A percentile compares a stretch with the other conserved stretches of the same genome.
phyloP scores from a whole-genome alignment of 2,888 invertebrate genomes.

The Rhamnusium bicolor region DNA sequence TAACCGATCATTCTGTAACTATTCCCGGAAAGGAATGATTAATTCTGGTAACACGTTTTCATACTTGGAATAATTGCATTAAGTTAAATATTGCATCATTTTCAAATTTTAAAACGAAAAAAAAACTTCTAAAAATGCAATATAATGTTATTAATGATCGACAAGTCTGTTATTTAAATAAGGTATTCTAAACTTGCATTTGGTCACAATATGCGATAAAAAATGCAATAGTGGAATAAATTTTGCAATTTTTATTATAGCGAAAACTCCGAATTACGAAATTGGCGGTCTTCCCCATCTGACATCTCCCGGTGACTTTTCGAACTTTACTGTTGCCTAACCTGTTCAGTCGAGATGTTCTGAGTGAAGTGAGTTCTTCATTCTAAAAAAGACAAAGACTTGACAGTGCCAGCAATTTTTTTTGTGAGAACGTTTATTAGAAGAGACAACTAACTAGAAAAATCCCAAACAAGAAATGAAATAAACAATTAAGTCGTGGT shows the following conservation, averaged over 20 bases:
- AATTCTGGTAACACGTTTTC: constrained; percentile 12
- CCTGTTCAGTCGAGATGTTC: constrained; percentile 28
- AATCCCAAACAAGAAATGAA: not conserved
- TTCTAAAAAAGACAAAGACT: constrained; percentile 35
- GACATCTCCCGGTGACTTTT: constrained; percentile 29
- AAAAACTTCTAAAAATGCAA: not conserved
- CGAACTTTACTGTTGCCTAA: constrained; percentile 20
- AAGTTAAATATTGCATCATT: constrained; percentile 12
- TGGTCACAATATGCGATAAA: not conserved
- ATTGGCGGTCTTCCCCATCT: constrained; percentile 13
- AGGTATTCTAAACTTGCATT: not conserved
- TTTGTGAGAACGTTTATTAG: constrained; percentile 19
- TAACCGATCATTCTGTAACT: not conserved
- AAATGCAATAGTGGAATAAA: not conserved
- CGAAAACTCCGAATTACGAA: constrained; percentile 7
- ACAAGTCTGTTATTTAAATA: not conserved
- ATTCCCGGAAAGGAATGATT: constrained; percentile 16
- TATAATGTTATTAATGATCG: not conserved
- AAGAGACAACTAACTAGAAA: not conserved
- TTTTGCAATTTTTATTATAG: not conserved
- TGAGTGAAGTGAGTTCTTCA: constrained; percentile 30
- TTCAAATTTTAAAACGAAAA: not conserved
- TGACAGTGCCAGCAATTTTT: constrained; percentile 28
- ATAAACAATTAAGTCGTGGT: not conserved
- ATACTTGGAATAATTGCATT: no score